Evolutionary conservation across 2,888 invertebrate genomes (phyloP), one percentile per base, ranked within the genome.

Genomic region (Acholoe squamosa): DNA sequence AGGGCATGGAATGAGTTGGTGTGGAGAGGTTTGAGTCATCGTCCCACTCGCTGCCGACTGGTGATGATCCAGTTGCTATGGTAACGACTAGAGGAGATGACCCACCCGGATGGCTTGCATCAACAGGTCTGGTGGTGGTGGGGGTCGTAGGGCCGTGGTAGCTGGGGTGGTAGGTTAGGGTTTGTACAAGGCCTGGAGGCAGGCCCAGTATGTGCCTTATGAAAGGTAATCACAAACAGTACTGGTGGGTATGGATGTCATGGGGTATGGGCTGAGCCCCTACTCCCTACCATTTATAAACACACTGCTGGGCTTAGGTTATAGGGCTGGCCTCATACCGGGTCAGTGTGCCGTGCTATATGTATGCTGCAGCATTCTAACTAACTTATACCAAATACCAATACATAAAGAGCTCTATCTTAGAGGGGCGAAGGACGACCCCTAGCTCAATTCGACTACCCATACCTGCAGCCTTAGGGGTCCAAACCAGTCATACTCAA

Each of bases 41-140:
- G n/a, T 1, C 16, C 25, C 25, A 16, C 76, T 16, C n/a, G 28
- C 76, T 31, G 14, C 14, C 76, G 61, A 43, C 22, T 28, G 76
- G 76, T 76, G 76, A 31, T 76, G 76, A 76, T 76, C 76, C 76
- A 25, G 76, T 76, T 31, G 25, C 76, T 31, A 76, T 76, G 31
- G 76, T 31, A 76, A 76, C 76, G 31, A 3, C 16, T 7, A 10
- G 43, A 31, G 25, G 76, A 25, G 25, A 76, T 76, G 76, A 76
- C 76, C 76, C 76, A 31, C 76, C 76, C 76, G 76, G 61, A 61
- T 61, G 61, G 76, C 76, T 76, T 76, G 76, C 76, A 76, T 76
- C 76, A 76, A 76, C 76, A 76, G 25, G 76, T 76, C 76, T 76
- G 31, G 76, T 31, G 16, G n/a, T 25, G 76, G 28, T 31, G 43